These are phyloP conservation scores for Amphibalanus amphitrite DNA, from an alignment of 1,140 invertebrate genomes.

Conservation along the genomic window DNA sequence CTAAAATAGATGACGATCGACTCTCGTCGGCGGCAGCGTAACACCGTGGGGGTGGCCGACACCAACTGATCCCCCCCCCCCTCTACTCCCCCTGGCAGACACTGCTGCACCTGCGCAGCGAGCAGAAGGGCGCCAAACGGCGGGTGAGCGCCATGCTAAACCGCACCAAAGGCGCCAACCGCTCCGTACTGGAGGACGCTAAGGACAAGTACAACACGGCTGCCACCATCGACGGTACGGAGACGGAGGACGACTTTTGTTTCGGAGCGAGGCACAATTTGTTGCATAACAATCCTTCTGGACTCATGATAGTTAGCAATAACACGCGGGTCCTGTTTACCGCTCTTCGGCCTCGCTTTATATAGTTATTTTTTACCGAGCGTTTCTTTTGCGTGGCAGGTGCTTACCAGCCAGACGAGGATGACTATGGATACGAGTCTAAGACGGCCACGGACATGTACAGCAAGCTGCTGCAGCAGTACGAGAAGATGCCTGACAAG, in stretches of 20 bases:
- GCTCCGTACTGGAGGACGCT: background rate
- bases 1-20: background rate
- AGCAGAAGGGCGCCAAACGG: background rate
- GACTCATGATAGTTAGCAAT: too few relatives aligned
- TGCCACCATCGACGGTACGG: background rate
- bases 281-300: too few relatives aligned
- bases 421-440: background rate
- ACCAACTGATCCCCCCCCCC: background rate
- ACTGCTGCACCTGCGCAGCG: background rate
- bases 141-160: background rate
- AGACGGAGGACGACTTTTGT: too few relatives aligned
- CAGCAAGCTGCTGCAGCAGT: background rate
- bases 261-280: too few relatives aligned
- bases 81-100: too few relatives aligned
- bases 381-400: background rate
- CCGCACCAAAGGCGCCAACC: background rate
- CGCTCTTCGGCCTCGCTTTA: too few relatives aligned
- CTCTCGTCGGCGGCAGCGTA: background rate
- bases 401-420: background rate
- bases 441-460: background rate
- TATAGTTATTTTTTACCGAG: too few relatives aligned
- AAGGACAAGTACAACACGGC: conserved; percentile 4
- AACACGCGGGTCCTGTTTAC: too few relatives aligned
- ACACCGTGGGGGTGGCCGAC: background rate
- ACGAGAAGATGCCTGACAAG: background rate